phyloP scores from a whole-genome alignment of 2,797 vertebrate species.

The Myotis planiceps region DNA sequence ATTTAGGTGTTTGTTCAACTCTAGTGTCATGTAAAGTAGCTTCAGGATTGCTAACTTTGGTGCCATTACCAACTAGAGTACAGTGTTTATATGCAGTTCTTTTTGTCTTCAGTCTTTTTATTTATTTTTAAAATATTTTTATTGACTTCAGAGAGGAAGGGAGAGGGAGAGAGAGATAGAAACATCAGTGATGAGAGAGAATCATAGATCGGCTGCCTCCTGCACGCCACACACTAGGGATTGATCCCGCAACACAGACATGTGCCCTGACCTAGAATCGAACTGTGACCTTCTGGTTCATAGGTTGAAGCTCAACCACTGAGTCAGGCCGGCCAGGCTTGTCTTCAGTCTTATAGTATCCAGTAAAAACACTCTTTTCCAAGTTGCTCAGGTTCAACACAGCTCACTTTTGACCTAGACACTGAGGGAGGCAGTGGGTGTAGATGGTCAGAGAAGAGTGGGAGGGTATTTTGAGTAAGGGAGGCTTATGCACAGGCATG shows the following conservation, averaged over 20 bases:
- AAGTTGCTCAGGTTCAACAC: not conserved
- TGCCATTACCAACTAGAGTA: not conserved
- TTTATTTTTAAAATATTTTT: too few relatives aligned
- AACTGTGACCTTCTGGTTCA: too few relatives aligned
- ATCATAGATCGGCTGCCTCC: too few relatives aligned
- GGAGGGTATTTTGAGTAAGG: not conserved
- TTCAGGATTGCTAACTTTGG: not conserved
- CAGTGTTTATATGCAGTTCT: not conserved
- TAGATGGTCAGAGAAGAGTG: not conserved
- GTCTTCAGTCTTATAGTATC: not conserved
- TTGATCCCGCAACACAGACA: too few relatives aligned
- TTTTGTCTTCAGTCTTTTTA: not conserved
- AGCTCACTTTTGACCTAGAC: not conserved
- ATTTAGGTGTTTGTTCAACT: not conserved
- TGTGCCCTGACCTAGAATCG: too few relatives aligned
- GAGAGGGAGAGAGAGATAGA: too few relatives aligned
- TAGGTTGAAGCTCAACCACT: too few relatives aligned
- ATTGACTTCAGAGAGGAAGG: too few relatives aligned
- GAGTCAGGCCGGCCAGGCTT: too few relatives aligned
- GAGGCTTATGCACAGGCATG: not conserved
- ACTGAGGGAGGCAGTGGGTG: not conserved
- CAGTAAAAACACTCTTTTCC: not conserved
- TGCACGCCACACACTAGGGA: too few relatives aligned
- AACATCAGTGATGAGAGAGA: too few relatives aligned
- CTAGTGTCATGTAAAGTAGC: not conserved